A percentile compares a stretch with the other conserved stretches of the same genome.
Conservation (phyloP, 2,113 vertebrate species). For the Dolichotis patagonum region DNA sequence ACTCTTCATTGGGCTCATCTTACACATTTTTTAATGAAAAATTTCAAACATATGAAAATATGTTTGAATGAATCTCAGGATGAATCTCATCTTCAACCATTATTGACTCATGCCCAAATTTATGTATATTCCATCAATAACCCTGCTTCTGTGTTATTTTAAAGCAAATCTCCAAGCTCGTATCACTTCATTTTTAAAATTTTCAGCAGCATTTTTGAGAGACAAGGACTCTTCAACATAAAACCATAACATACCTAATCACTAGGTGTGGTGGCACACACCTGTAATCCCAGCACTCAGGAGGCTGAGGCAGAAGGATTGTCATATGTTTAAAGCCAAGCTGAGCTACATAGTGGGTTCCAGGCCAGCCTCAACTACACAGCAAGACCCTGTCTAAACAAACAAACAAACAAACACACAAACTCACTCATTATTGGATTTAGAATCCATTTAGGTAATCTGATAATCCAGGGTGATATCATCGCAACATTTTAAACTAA, state of each 20-base stretch:
- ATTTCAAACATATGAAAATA: neutral
- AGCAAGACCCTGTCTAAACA: neutral
- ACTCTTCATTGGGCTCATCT: neutral
- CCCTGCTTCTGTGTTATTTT: neutral
- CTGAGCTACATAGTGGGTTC: no score
- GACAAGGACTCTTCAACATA: neutral
- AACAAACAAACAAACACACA: neutral
- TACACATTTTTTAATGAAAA: neutral
- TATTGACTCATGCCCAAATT: neutral
- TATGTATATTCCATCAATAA: neutral
- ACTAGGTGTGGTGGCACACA: neutral
- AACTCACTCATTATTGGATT: neutral
- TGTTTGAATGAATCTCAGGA: neutral
- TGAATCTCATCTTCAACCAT: neutral
- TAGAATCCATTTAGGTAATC: neutral
- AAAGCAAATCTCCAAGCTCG: neutral
- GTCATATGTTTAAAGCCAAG: no score
- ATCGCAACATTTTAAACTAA: neutral
- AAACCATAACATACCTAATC: neutral
- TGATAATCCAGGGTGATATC: neutral
- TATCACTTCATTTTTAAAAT: neutral
- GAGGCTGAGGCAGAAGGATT: neutral
- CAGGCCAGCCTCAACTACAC: neutral
- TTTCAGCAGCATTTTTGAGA: neutral
- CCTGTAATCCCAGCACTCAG: neutral